These are phyloP conservation scores for Acanthococcus lagerstroemiae DNA, from an alignment of 2,888 invertebrate genomes.

Conservation along the genomic window DNA sequence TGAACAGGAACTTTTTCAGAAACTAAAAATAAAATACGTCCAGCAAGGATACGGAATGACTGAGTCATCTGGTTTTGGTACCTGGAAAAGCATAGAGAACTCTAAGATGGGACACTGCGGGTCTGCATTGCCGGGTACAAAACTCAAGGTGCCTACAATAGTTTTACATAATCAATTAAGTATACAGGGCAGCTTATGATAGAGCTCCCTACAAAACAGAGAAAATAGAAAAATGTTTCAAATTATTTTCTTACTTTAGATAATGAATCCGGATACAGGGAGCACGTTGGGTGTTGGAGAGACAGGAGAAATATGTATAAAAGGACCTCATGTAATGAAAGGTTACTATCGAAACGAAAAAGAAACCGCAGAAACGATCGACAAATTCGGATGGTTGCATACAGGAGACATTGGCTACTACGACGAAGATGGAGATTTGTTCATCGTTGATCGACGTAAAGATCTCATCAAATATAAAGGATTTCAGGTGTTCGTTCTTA, in stretches of 20 bases:
- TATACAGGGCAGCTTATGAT: too few relatives aligned
- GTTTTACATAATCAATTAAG: too few relatives aligned
- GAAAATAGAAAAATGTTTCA: too few relatives aligned
- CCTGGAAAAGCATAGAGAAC: neutral
- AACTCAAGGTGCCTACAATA: neutral
- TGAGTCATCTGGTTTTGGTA: constrained; percentile 25
- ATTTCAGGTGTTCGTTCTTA: constrained; percentile 42
- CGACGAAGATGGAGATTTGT: constrained; percentile 47
- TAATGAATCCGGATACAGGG: constrained; percentile 41
- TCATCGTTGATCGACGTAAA: constrained; percentile 45
- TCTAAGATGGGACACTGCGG: neutral
- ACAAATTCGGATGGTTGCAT: constrained; percentile 67
- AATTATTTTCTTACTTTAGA: too few relatives aligned
- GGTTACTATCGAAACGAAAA: constrained; percentile 67
- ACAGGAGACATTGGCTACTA: too few relatives aligned
- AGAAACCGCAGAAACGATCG: constrained; percentile 62
- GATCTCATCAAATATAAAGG: constrained; percentile 50
- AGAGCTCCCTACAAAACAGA: too few relatives aligned
- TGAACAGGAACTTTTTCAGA: constrained; percentile 15
- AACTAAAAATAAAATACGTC: constrained; percentile 9
- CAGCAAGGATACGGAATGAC: constrained; percentile 36
- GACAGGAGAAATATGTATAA: constrained; percentile 74
- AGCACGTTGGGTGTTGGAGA: constrained; percentile 52
- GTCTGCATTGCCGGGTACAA: neutral
- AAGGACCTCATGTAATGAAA: constrained; percentile 69